Evolutionary conservation across 2,113 vertebrate species (phyloP), one percentile per base, ranked within the genome.

Genomic region (Hassar affinis): DNA sequence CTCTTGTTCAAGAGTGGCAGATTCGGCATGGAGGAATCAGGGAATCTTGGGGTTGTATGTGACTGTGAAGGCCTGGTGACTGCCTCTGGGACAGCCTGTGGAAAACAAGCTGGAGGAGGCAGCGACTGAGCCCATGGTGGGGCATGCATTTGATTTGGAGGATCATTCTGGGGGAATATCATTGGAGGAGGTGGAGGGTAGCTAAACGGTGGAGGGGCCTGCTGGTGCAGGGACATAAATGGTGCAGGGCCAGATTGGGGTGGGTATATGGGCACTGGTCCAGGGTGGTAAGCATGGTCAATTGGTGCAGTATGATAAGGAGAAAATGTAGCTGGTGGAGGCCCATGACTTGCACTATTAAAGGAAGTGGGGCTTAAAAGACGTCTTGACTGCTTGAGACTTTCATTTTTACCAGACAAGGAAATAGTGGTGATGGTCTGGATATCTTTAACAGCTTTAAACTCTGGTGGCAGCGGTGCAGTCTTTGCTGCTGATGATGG

Each of bases 191-290:
- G 89, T 38, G 82, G 78, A 62, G 94, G 87, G 92, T 94, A 94
- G 57, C 93, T 91, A 83, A 95, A 94, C 0, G 95, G 94, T 80
- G 94, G 95, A 30, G 94, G 94, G 83, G 94, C 91, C 85, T 95
- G 95, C 78, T 95, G 92, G 33, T 94, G 93, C 76, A 88, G 86
- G 4, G 86, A 52, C 35, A 90, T 86, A 78, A 95, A 95, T 47
- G 94, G 91, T 92, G 95, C 94, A 85, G 95, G 87, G 30, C 78
- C 90, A 66, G 84, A 82, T 69, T 78, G 74, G 14, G 78, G 80
- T 33, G 78, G 80, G 79, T 42, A 88, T 45, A 15, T 68, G 59
- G 6, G 92, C 85, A 83, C 75, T 89, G 85, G 82, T 90, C 75
- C 93, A 90, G 33, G 90, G 90, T 95, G 92, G 82, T 93, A 95